Base-by-base conservation (phyloP, 2,797 vertebrate species). In the Sebastes goodei region DNA sequence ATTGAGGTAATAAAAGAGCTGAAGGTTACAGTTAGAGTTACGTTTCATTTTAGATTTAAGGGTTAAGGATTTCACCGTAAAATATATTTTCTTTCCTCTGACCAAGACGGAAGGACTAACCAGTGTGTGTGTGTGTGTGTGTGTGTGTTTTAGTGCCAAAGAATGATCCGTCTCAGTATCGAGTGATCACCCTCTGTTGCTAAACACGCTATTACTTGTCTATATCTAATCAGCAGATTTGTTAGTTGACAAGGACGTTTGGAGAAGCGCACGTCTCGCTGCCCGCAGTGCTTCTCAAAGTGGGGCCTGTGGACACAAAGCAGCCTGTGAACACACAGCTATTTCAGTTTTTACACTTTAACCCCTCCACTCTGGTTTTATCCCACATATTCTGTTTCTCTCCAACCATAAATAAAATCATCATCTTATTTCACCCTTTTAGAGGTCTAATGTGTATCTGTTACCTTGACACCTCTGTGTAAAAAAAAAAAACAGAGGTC, bases 141-240 rank as follows among this genome's bases (percentile, higher is more conserved):
- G 27, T 61, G 72, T 69, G 74, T 61, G 52, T 25, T 66, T 72
- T 23, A 21, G 67, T 76, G 82, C 78, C 73, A 90, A 74, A 88
- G 76, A 85, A 71, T 59, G 64, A 80, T 89, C 66, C 7, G 17
- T 71, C 55, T 83, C 71, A 33, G 55, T 80, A 61, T 70, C 15
- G 53, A 75, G 74, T 79, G 69, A 86, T 89, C 81, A 52, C 76
- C 76, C 71, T 78, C 66, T 75, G 59, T 64, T 75, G 57, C 76
- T 68, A 67, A 84, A 86, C 83, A 78, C 15, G 80, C 76, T 71
- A 53, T 86, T 81, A 76, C 79, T 82, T 83, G 81, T 78, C 78
- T 71, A 73, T 74, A 86, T 78, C 60, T 69, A 84, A 85, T 88
- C 75, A 77, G 80, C 76, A 83, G 61, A 81, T 88, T 69, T 74